Base-by-base conservation (phyloP, 35 echinoderm and acorn worm species). In the Apostichopus parvimensis region DNA sequence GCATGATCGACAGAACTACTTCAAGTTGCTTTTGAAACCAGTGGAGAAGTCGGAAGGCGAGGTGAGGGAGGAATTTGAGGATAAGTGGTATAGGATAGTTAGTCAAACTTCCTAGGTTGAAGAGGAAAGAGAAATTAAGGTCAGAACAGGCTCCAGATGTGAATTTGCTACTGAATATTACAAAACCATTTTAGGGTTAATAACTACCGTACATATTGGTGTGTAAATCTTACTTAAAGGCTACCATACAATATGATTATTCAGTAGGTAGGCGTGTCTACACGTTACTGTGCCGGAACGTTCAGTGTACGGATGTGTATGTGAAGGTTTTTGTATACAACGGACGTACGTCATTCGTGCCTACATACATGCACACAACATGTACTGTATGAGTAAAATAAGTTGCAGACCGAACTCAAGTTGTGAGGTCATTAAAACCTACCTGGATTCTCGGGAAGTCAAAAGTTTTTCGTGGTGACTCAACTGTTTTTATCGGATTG, bases 401-500 rank as follows among this genome's bases (percentile, higher is more conserved):
- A 84, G 15, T 84, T 59, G 18, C 55, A 60, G 55, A 56, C 17
- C n/a, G 58, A 28, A 25, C 24, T 18, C 17, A 55, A 58, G 54
- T 84, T 25, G 81, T 56, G 57, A 84, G 81, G 81, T 84, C 81
- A 84, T 84, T 75, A 84, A 84, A 84, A 84, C 58, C 55, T 84
- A 84, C 81, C 81, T 84, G 81, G 81, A 84, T 84, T 84, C 4
- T 5, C 17, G 54, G 57, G 24, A 84, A 54, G 53, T 25, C 18
- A 56, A 84, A 66, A 72, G 23, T 55, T 88, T 26, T 72, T 88
- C 9, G 21, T 14, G 20, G 61, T 88, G 86, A 88, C 86, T 68
- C 60, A 88, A 88, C 61, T 28, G 17, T 56, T 84, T 75, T 58
- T 22, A 84, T 84, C 81, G 81, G 86, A 88, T 88, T 88, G 86